A percentile compares a stretch with the other conserved stretches of the same genome.
Conservation (phyloP, 2,888 invertebrate species). For the Cancer borealis region DNA sequence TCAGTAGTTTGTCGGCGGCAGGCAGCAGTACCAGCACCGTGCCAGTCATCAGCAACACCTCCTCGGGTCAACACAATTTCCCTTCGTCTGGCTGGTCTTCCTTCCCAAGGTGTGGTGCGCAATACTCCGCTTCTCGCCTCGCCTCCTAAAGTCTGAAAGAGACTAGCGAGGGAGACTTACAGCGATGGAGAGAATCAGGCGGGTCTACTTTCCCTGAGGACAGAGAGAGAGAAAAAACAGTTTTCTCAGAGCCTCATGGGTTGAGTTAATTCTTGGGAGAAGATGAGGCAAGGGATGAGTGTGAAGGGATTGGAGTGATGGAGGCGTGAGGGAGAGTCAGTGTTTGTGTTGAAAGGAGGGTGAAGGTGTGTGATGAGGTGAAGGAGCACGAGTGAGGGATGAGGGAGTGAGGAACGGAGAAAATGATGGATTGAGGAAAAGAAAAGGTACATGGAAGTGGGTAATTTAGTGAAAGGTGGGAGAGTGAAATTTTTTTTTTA, state of each 20-base stretch:
- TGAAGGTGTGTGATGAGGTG: too few species aligned
- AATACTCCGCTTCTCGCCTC: background rate
- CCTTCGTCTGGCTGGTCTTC: background rate
- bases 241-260: background rate
- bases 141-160: background rate
- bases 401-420: too few species aligned
- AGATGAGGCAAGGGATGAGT: too few species aligned
- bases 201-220: background rate
- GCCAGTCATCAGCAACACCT: background rate
- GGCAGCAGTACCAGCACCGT: background rate
- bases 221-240: background rate
- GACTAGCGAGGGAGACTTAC: constrained; percentile 15
- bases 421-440: too few species aligned
- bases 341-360: too few species aligned
- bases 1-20: background rate
- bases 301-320: too few species aligned
- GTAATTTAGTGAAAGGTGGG: too few species aligned
- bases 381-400: too few species aligned
- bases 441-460: too few species aligned
- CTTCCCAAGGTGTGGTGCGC: background rate
- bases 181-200: background rate
- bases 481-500: too few species aligned
- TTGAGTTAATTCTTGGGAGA: too few species aligned
- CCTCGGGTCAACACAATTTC: background rate
- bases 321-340: too few species aligned